A percentile compares a stretch with the other conserved stretches of the same genome.
These are phyloP conservation scores for Oryzias curvinotus DNA, from an alignment of 2,113 vertebrate species.

Conservation along the genomic window DNA sequence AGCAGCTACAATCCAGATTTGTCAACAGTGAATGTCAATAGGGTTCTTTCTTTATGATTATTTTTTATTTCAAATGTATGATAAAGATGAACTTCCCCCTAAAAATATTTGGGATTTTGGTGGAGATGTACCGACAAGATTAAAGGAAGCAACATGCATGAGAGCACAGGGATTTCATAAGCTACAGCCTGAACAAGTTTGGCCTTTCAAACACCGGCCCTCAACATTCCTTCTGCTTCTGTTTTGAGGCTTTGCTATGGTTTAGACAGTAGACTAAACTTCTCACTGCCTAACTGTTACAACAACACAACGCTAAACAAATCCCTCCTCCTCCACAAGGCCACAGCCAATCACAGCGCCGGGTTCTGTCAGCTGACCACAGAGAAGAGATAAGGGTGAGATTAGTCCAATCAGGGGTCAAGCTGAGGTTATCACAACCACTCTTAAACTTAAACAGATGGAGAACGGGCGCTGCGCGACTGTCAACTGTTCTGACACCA, in stretches of 20 bases:
- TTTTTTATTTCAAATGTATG: background rate
- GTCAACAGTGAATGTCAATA: background rate
- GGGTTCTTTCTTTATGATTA: background rate
- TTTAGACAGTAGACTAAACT: slow-evolving; percentile 74
- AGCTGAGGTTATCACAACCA: slow-evolving; percentile 73
- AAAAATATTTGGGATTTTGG: too few relatives aligned
- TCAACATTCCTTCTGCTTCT: slow-evolving; percentile 55
- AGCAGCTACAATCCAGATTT: slow-evolving; percentile 29
- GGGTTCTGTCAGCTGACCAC: slow-evolving; percentile 65
- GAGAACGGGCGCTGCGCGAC: slow-evolving; percentile 51
- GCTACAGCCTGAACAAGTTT: slow-evolving; percentile 43
- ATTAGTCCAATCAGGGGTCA: slow-evolving; percentile 76
- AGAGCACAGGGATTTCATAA: slow-evolving; percentile 11
- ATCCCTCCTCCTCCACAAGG: slow-evolving; percentile 88
- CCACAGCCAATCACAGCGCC: slow-evolving; percentile 84
- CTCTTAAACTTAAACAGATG: slow-evolving; percentile 76
- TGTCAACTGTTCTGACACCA: slow-evolving; percentile 51
- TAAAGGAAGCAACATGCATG: background rate
- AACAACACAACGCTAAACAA: slow-evolving; percentile 90
- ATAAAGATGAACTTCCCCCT: too few relatives aligned
- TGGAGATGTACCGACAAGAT: background rate
- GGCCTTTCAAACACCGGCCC: slow-evolving; percentile 31
- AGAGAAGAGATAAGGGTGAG: slow-evolving; percentile 67
- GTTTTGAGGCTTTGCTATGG: slow-evolving; percentile 59
- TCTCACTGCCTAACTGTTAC: slow-evolving; percentile 85